Base-by-base conservation (phyloP, 2,113 vertebrate species). In the Holacanthus passer region DNA sequence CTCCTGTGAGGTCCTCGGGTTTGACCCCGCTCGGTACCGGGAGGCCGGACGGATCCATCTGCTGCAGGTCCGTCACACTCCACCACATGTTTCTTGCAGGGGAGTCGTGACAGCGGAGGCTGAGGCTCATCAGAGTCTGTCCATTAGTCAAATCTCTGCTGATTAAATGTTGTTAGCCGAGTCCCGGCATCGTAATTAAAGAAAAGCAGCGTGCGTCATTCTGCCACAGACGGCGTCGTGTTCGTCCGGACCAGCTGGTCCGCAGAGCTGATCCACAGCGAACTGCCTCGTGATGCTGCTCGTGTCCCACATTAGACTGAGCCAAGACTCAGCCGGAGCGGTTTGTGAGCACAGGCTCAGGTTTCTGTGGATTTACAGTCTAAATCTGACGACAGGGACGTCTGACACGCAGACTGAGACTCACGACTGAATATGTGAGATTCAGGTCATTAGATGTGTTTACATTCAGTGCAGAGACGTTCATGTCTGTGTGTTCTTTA, bases 171-270 rank as follows among this genome's bases (percentile, higher is more conserved):
- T 71, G 94, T 64, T 94, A 94, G 89, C 73, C 86, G 89, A 89
- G 85, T 85, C 93, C 89, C 94, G 90, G 96, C 93, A 91, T 94
- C 95, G 92, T 95, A 96, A 97, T 96, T 95, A 96, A 96, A 96
- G 95, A 94, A 95, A 94, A 97, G 96, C 96, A 96, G 95, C 93
- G 87, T 74, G 95, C 87, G 68, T 68, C 93, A 88, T 94, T 95
- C 95, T 87, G 93, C 95, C 5, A 32, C 64, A 95, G 96, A 95
- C 90, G 94, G 94, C 86, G 93, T 96, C 95, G 94, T 95, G 95
- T 92, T 96, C 92, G 9, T 89, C 93, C 91, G 87, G 96, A 94
- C 93, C 94, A 88, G 66, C 74, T 85, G 88, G 39, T 41, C 14
- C 31, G 0, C 55, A 19, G 55, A 60, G 19, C 58, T 24, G 60